Conservation (phyloP, 2,113 vertebrate genomes). For the Daphoenositta chrysoptera region DNA sequence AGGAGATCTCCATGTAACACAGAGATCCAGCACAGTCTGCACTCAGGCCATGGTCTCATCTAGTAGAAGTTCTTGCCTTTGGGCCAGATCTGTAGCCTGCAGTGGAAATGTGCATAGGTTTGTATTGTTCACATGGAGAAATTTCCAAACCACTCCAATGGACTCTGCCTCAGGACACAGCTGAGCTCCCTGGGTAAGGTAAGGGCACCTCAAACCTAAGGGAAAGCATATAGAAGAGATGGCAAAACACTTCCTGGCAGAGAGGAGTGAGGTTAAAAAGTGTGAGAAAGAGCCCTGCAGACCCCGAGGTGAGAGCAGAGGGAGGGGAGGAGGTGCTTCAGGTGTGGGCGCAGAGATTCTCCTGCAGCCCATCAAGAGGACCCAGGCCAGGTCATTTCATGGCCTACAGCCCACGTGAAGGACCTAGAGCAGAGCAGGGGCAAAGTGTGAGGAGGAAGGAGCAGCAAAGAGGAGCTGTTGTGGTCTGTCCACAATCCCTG, state of each 20-base stretch:
- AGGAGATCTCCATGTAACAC: no score
- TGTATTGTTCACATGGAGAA: background rate
- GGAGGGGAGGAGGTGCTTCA: background rate
- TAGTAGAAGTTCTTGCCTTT: background rate
- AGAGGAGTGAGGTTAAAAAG: background rate
- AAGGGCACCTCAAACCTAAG: background rate
- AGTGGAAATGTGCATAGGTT: background rate
- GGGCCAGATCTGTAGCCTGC: background rate
- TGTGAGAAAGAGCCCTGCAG: background rate
- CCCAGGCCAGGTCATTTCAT: background rate
- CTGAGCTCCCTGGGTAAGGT: background rate
- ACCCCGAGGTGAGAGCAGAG: background rate
- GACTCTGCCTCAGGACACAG: fast-evolving
- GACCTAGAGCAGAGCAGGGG: background rate
- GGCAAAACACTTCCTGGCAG: background rate
- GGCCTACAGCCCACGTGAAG: fast-evolving
- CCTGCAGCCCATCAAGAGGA: background rate
- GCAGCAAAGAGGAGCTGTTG: background rate
- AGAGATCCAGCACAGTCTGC: background rate
- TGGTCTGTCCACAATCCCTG: no score
- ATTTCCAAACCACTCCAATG: fast-evolving
- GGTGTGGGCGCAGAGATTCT: background rate
- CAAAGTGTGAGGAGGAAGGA: background rate
- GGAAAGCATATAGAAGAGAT: background rate
- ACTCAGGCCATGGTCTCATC: background rate